These are phyloP conservation scores for Willowsia nigromaculata DNA, from an alignment of 2,888 invertebrate species.

Conservation along the genomic window DNA sequence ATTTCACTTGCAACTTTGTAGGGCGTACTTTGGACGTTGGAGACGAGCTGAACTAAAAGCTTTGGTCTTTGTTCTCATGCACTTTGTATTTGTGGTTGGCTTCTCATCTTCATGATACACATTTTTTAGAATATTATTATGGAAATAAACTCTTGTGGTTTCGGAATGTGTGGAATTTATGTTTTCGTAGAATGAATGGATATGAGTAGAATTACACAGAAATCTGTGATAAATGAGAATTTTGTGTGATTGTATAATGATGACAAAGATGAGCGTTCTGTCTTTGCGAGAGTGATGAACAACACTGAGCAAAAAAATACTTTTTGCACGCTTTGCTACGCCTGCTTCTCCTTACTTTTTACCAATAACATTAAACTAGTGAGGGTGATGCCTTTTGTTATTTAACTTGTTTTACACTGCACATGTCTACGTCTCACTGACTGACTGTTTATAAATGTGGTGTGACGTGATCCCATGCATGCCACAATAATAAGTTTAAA, in stretches of 20 bases:
- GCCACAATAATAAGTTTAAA: not conserved
- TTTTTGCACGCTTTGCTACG: slow-evolving; percentile 52
- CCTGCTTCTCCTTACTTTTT: not conserved
- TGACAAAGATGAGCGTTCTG: slow-evolving; percentile 8
- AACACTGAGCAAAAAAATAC: slow-evolving; percentile 48
- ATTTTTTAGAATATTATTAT: too few relatives aligned
- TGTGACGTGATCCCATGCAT: slow-evolving; percentile 3
- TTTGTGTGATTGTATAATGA: not conserved
- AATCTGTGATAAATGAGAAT: not conserved
- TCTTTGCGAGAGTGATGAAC: slow-evolving; percentile 49
- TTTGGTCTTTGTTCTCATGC: too few relatives aligned
- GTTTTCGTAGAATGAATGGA: not conserved
- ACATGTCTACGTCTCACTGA: too few relatives aligned
- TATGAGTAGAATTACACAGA: not conserved
- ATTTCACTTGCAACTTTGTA: too few relatives aligned
- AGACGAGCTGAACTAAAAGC: too few relatives aligned
- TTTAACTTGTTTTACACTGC: slow-evolving; percentile 1
- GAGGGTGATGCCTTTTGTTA: not conserved
- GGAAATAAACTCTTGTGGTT: too few relatives aligned
- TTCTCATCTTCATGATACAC: too few relatives aligned
- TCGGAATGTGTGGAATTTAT: too few relatives aligned
- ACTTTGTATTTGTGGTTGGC: too few relatives aligned
- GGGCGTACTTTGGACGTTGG: too few relatives aligned
- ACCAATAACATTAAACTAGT: not conserved
- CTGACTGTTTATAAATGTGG: not conserved